Percentiles rank a stretch among this genome's conserved stretches.
These are phyloP conservation scores for Chironomus tepperi DNA, from an alignment of 1,140 invertebrate genomes.

Conservation along the genomic window DNA sequence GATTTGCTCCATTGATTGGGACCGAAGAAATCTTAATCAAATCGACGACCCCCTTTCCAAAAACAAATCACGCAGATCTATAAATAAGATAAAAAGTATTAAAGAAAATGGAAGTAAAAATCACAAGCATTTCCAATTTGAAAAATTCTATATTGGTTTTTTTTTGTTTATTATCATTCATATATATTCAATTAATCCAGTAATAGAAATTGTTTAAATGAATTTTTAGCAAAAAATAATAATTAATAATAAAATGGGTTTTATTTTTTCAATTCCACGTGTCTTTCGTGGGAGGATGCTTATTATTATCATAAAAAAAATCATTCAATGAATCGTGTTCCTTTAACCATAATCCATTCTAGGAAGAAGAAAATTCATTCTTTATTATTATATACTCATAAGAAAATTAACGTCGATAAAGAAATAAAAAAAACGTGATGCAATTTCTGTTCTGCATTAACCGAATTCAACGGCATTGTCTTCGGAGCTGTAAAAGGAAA, in stretches of 20 bases:
- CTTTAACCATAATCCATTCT: not conserved
- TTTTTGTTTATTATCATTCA: not conserved
- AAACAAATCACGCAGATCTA: too few relatives aligned
- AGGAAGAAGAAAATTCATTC: not conserved
- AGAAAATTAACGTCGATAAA: not conserved
- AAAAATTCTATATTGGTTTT: slow-evolving; percentile 14
- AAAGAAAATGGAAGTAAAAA: too few relatives aligned
- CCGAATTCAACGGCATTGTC: slow-evolving; percentile 16
- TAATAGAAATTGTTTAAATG: slow-evolving; percentile 10
- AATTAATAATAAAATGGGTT: not conserved
- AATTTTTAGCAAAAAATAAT: not conserved
- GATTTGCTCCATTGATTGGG: too few relatives aligned
- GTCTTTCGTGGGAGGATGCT: not conserved
- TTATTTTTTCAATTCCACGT: not conserved
- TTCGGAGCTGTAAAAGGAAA: not conserved
- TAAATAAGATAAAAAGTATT: too few relatives aligned
- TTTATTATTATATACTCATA: not conserved
- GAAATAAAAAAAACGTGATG: slow-evolving; percentile 12
- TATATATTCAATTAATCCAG: slow-evolving; percentile 5
- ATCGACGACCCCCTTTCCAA: too few relatives aligned
- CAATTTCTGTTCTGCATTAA: slow-evolving; percentile 15
- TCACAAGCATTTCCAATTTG: not conserved
- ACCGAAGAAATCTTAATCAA: too few relatives aligned
- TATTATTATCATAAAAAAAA: not conserved
- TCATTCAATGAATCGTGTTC: not conserved